Evolutionary conservation across 2,113 vertebrate species (phyloP), one percentile per base, ranked within the genome.

Genomic region (Orthonyx spaldingii): DNA sequence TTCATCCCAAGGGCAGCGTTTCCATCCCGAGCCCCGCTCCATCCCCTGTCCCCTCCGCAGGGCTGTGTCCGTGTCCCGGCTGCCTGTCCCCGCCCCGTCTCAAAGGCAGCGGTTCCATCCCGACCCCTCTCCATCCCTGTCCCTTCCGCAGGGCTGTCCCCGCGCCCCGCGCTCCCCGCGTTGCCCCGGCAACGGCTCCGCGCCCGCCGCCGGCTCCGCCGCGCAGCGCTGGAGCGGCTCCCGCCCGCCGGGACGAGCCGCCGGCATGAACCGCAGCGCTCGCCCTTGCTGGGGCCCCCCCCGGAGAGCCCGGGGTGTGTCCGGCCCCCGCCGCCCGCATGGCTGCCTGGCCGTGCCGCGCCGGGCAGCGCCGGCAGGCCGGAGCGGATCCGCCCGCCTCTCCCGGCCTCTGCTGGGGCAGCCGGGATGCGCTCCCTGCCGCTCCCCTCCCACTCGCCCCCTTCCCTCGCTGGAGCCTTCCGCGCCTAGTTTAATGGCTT

Each of bases 401-500:
- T 93, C 72, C 97, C 85, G 97, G 96, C 83, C 97, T 95, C 96
- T 26, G 93, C 95, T 55, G 75, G 95, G 89, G 86, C 13, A 59
- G 94, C 84, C 92, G 78, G 96, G 91, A 96, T 97, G 97, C 18
- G 41, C 50, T 96, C 92, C 28, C 71, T 10, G 56, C 52, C 79
- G 86, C 87, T 87, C 76, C 89, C 91, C 94, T 88, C 95, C 95
- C 97, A 96, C 89, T 89, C 97, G 77, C 79, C 90, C 94, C 92
- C 69, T 87, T 94, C 77, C 75, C 96, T 94, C 81, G 92, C 97
- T 76, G 93, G 94, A 98, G 95, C 91, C 94, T 95, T 97, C 96
- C 97, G 98, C 98, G 98, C 98, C 98, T 97, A 98, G 98, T 97
- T 98, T 96, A 96, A 98, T 98, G 98, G 98, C 98, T 98, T 97